phyloP scores from a whole-genome alignment of 1,140 invertebrate species.

The Rhopalosiphum maidis region DNA sequence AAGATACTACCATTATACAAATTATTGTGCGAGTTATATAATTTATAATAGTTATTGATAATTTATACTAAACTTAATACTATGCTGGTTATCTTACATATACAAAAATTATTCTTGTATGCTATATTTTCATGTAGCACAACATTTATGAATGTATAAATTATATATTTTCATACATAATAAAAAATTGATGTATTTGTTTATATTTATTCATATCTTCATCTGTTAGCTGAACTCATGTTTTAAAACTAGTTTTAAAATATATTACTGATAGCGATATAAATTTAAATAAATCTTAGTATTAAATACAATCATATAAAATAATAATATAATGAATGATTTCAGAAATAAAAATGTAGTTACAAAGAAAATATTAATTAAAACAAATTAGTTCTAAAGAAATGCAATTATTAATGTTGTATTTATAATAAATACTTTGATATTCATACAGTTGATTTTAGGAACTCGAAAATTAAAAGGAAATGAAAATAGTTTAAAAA shows the following conservation, averaged over 20 bases:
- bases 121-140: not conserved
- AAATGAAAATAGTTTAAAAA: not conserved
- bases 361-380: not conserved
- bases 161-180: not conserved
- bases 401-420: not conserved
- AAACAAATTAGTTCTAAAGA: not conserved
- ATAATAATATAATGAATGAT: not conserved
- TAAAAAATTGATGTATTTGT: not conserved
- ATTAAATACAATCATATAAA: not conserved
- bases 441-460: not conserved
- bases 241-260: not conserved
- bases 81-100: not conserved
- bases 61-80: not conserved
- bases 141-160: not conserved
- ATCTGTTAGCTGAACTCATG: not conserved
- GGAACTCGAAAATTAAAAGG: not conserved
- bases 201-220: not conserved
- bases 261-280: not conserved
- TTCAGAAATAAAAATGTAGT: not conserved
- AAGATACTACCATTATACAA: not conserved
- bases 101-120: not conserved
- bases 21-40: not conserved
- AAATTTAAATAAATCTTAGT: slow-evolving; percentile 11
- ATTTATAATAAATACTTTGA: slow-evolving; percentile 10
- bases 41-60: slow-evolving; percentile 6